Evolutionary conservation across 2,888 invertebrate genomes (phyloP), one percentile per base, ranked within the genome.

Genomic region (Hypercompe scribonia): DNA sequence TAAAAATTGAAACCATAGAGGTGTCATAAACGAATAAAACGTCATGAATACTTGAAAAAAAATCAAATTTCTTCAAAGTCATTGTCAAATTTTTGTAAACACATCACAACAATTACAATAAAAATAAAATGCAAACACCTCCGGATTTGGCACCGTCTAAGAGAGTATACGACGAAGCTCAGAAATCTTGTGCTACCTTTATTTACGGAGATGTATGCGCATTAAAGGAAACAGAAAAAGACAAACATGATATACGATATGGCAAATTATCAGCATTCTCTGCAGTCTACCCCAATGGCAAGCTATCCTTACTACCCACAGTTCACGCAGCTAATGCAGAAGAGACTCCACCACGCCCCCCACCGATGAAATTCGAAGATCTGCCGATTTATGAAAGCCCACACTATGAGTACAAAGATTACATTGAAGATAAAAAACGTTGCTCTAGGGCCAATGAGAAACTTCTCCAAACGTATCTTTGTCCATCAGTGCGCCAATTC

Each of bases 341-440:
- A 1, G 75, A 73, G 0, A 71, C 81, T 0, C 86, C 85, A 3
- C 58, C 84, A 54, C 90, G 78, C 70, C 94, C 94, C 1, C 91
- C 93, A 0, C 85, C 86, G 4, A 93, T 93, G 93, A 92, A 86
- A 73, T 92, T 90, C 70, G 87, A 86, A 72, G 94, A 94, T 4
- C 77, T 95, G 0, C 91, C 94, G 0, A 31, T 93, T 0, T 93
- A 94, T 81, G 73, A 86, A 67, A 82, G 86, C 3, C 94, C 92
- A 0, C 92, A 94, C 71, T 80, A 82, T 18, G 89, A 90, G 1
- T 94, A 93, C 75, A 91, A 93, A 73, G 87, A 91, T 0, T 88
- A 88, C 8, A 0, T 84, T 0, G 88, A 79, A 66, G 83, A 87
- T 1, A 77, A 84, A 66, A 68, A 81, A 0, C 89, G 83, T 74